These are phyloP conservation scores for Cairina moschata DNA, from an alignment of 2,113 vertebrate species.

Conservation along the genomic window DNA sequence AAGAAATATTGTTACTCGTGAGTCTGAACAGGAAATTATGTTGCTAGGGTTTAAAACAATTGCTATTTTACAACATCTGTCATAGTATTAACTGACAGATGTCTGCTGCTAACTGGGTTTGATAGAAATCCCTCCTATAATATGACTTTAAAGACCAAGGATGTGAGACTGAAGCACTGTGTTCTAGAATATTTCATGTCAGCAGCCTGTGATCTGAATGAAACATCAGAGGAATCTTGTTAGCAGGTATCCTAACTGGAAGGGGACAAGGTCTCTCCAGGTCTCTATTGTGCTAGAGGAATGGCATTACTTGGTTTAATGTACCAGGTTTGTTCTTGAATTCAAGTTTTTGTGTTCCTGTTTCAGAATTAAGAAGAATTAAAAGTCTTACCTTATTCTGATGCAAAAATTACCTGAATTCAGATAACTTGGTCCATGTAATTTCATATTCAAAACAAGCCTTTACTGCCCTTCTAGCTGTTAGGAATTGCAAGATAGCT, in stretches of 20 bases:
- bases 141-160: neutral
- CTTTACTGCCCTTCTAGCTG: neutral
- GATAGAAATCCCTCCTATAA: neutral
- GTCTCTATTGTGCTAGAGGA: neutral
- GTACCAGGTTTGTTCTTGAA: neutral
- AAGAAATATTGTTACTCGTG: neutral
- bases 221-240: neutral
- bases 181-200: neutral
- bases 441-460: neutral
- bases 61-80: neutral
- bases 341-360: neutral
- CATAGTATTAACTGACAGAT: neutral
- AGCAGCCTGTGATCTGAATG: neutral
- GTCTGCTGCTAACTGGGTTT: neutral
- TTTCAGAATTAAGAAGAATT: neutral
- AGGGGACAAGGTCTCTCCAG: neutral
- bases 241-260: neutral
- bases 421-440: neutral
- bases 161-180: neutral
- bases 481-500: neutral
- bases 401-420: neutral
- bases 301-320: neutral
- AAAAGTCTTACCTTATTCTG: neutral
- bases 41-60: neutral
- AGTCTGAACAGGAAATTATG: neutral